A percentile compares a stretch with the other conserved stretches of the same genome.
These are phyloP conservation scores for Campylomormyrus tamandua DNA, from an alignment of 2,113 vertebrate species.

Conservation along the genomic window DNA sequence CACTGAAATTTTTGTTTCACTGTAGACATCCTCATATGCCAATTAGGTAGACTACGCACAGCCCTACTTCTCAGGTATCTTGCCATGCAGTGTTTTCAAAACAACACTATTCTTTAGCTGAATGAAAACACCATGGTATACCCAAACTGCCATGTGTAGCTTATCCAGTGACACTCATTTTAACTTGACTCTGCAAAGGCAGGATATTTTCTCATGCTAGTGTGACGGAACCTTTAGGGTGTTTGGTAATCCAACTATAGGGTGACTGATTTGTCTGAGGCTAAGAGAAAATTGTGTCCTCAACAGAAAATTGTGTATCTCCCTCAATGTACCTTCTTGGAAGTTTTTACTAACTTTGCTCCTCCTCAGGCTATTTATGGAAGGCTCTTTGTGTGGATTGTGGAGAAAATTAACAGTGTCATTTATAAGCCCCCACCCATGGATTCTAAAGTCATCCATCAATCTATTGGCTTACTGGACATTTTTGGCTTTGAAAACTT, in stretches of 20 bases:
- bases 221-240: not conserved
- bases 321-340: not conserved
- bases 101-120: too few species aligned
- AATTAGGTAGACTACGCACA: not conserved
- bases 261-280: not conserved
- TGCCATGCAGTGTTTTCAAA: not conserved
- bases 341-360: conserved; percentile 4
- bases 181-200: not conserved
- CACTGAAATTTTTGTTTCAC: not conserved
- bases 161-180: not conserved
- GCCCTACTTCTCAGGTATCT: not conserved
- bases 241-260: not conserved
- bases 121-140: too few species aligned
- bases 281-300: not conserved
- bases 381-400: conserved; percentile 85
- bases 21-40: not conserved
- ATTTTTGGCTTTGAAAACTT: conserved; percentile 99
- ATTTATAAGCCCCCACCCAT: conserved; percentile 65
- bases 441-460: conserved; percentile 47
- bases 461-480: conserved; percentile 83
- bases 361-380: conserved; percentile 81
- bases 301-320: not conserved
- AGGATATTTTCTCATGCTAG: not conserved
- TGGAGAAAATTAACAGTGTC: conserved; percentile 82
- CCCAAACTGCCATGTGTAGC: too few species aligned